These are phyloP conservation scores for Drosophila pachea DNA, from an alignment of 1,140 invertebrate genomes.

Conservation along the genomic window DNA sequence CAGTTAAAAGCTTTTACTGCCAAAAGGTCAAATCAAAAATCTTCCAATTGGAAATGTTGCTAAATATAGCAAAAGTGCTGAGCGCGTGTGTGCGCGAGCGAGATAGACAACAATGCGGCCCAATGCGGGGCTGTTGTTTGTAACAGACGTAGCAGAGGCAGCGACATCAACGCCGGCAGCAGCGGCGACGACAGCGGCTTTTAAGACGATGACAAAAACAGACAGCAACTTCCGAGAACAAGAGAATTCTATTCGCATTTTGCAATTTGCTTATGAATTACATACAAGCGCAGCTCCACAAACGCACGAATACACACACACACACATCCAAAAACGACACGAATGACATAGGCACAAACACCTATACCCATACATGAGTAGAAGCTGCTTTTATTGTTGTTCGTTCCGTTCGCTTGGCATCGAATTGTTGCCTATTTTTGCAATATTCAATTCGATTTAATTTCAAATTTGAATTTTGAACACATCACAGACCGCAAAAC, in stretches of 20 bases:
- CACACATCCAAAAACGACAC: neutral
- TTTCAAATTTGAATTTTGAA: conserved; percentile 8
- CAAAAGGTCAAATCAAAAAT: conserved; percentile 63
- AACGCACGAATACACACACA: conserved; percentile 12
- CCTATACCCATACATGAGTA: conserved; percentile 15
- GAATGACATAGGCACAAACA: conserved; percentile 12
- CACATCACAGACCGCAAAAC: conserved; percentile 6
- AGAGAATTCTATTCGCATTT: conserved; percentile 54
- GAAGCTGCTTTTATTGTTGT: conserved; percentile 4
- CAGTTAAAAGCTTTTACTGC: conserved; percentile 52
- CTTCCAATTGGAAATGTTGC: conserved; percentile 61
- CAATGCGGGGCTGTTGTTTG: conserved; percentile 34
- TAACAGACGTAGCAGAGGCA: conserved; percentile 60
- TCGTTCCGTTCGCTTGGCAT: conserved; percentile 12
- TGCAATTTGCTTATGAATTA: conserved; percentile 47
- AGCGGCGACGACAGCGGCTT: conserved; percentile 30
- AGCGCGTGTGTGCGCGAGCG: conserved; percentile 20
- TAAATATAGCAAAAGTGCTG: conserved; percentile 56
- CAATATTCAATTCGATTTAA: conserved; percentile 18
- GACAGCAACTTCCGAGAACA: conserved; percentile 47
- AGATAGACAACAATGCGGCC: conserved; percentile 39
- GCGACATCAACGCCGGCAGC: conserved; percentile 15
- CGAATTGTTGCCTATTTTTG: conserved; percentile 14
- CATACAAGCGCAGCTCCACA: conserved; percentile 14
- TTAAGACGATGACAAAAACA: conserved; percentile 57